Evolutionary conservation across 2,113 vertebrate species (phyloP).

Genomic region (Forbesichthys agassizii): DNA sequence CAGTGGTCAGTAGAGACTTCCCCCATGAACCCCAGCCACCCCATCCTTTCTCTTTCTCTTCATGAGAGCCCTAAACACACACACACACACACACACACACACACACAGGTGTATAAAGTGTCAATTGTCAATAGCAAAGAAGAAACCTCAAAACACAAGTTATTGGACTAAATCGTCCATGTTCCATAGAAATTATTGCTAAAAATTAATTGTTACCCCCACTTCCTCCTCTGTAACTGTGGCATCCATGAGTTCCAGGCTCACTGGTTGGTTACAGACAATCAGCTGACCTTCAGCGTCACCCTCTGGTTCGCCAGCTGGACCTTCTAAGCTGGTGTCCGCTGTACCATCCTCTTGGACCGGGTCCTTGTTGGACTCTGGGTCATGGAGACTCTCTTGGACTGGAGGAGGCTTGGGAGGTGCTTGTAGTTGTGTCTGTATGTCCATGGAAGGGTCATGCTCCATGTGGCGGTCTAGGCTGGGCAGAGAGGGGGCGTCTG

Average conservation of each 20-base stretch:
- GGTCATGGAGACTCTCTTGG: conserved; percentile 6
- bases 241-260: conserved; percentile 62
- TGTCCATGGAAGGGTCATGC: conserved; percentile 8
- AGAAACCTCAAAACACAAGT: not conserved
- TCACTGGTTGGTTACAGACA: conserved; percentile 76
- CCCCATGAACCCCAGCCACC: conserved; percentile 93
- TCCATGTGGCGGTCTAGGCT: conserved; percentile 19
- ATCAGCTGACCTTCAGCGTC: conserved; percentile 45
- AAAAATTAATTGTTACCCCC: conserved; percentile 44
- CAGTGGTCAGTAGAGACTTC: conserved; percentile 89
- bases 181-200: too few species aligned
- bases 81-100: conserved; percentile 25
- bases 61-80: conserved; percentile 39
- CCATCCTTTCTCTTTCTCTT: conserved; percentile 69
- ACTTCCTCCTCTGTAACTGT: conserved; percentile 42
- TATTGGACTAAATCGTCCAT: too few species aligned
- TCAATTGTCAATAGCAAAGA: not conserved
- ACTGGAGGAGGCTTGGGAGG: conserved; percentile 23
- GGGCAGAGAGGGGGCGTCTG: conserved; percentile 23
- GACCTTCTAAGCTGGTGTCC: conserved; percentile 16
- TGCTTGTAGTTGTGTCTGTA: conserved; percentile 20
- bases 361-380: conserved; percentile 1
- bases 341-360: conserved; percentile 16
- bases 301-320: conserved; percentile 13
- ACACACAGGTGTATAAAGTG: conserved; percentile 2